Base-by-base conservation (phyloP, 2,113 vertebrate genomes). In the Hippocampus mohnikei region DNA sequence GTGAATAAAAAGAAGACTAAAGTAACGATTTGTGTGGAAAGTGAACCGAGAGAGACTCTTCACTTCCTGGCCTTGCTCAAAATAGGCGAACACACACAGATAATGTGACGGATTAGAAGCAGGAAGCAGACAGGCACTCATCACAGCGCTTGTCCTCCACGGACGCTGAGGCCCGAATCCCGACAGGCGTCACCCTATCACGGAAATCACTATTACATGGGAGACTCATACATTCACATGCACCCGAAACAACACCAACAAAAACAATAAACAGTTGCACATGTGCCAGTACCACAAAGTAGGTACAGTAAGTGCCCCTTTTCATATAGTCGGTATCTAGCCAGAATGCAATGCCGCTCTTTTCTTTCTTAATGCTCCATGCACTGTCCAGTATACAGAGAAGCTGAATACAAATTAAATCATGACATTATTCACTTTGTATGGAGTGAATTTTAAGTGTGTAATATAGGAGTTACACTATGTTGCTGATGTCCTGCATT, bases 71-170 rank as follows among this genome's bases (percentile, higher is more conserved):
- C 76, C 65, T 53, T 76, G 78, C 89, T 92, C 92, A 89, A 91
- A 91, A 93, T 93, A 93, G 87, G 74, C 76, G 16, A 80, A 77
- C 74, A 68, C 72, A 68, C 82, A 85, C 74, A 75, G 79, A 87
- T 92, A 91, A 92, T 92, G 90, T 88, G 89, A 83, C 86, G 88
- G 89, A 89, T 92, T 87, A 90, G 88, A 84, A 89, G 89, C 87
- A 85, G 88, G 88, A 91, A 91, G 90, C 88, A 91, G 90, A 91
- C 88, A 85, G 83, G 75, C 87, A 83, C 88, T 90, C 90, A 89
- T 92, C 81, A 87, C 88, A 88, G 82, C 63, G 71, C 85, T 77
- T 80, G 84, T 82, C 81, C 75, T 81, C 76, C 75, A 69, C 58
- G 81, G 62, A 73, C 29, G 3, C 29, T 33, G 79, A 74, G 72